Evolutionary conservation across 2,888 invertebrate genomes (phyloP).

Genomic region (Luperina testacea): DNA sequence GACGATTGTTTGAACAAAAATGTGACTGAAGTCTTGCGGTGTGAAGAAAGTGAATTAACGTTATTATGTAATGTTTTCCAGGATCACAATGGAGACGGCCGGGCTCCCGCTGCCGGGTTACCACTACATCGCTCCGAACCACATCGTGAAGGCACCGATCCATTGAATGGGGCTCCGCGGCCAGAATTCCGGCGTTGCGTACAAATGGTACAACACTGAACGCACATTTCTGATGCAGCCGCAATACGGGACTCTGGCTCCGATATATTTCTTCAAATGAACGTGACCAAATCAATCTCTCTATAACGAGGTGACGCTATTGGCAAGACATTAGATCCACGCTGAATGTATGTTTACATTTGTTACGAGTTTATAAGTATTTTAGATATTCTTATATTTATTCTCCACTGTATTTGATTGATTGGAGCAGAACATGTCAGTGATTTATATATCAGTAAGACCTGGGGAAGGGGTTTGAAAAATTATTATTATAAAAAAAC

Average conservation of each 20-base stretch:
- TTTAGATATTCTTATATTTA: slow-evolving; percentile 93
- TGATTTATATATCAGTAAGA: slow-evolving; percentile 71
- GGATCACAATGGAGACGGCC: slow-evolving; percentile 98
- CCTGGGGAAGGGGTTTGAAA: slow-evolving; percentile 66
- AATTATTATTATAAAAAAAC: slow-evolving; percentile 69
- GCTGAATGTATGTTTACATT: slow-evolving; percentile 88
- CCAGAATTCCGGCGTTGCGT: slow-evolving; percentile 77
- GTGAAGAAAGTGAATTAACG: slow-evolving; percentile 4
- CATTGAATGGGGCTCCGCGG: slow-evolving; percentile 92
- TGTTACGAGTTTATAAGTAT: slow-evolving; percentile 91
- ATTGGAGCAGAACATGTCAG: slow-evolving; percentile 80
- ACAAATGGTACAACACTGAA: slow-evolving; percentile 73
- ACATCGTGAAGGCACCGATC: slow-evolving; percentile 97
- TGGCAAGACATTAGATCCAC: slow-evolving; percentile 80
- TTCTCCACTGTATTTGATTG: slow-evolving; percentile 89
- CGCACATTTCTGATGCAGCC: slow-evolving; percentile 74
- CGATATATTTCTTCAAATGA: slow-evolving; percentile 85
- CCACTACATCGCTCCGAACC: slow-evolving; percentile 97
- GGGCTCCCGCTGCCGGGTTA: slow-evolving; percentile 97
- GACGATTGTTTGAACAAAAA: slow-evolving; percentile 38
- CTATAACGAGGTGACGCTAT: slow-evolving; percentile 78
- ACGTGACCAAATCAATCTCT: slow-evolving; percentile 80
- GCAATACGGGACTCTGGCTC: slow-evolving; percentile 84
- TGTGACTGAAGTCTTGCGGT: not conserved
- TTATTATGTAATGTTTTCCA: slow-evolving; percentile 86